phyloP scores from a whole-genome alignment of 2,888 invertebrate genomes.

The Sycophila texana region DNA sequence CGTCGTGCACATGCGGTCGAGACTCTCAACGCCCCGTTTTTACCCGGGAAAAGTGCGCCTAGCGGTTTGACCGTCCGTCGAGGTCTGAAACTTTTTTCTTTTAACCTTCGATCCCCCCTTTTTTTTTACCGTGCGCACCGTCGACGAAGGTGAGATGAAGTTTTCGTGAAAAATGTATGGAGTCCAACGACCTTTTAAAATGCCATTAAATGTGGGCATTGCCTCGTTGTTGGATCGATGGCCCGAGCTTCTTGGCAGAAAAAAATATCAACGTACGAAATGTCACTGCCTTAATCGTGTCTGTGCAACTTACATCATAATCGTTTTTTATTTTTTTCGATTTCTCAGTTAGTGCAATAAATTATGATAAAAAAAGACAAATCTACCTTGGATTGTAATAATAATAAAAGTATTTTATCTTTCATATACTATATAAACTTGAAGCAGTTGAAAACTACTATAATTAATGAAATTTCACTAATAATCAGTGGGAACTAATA shows the following conservation, averaged over 20 bases:
- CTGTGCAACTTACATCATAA: no score
- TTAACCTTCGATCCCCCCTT: background rate
- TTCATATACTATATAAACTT: no score
- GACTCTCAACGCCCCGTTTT: slow-evolving; percentile 24
- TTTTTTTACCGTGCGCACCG: slow-evolving; percentile 1
- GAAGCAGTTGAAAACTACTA: no score
- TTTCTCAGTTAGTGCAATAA: no score
- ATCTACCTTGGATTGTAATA: no score
- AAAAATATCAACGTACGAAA: background rate
- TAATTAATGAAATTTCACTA: no score
- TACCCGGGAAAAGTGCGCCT: slow-evolving; percentile 29
- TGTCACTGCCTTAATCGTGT: no score
- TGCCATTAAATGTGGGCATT: background rate
- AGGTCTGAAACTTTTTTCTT: slow-evolving; percentile 8
- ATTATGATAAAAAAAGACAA: no score
- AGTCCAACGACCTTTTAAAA: slow-evolving; percentile 23
- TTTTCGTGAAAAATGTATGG: slow-evolving; percentile 30
- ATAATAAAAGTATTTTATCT: no score
- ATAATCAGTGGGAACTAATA: no score
- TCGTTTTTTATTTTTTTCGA: no score
- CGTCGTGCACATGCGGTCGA: background rate
- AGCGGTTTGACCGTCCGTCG: slow-evolving; percentile 15
- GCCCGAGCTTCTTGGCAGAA: background rate
- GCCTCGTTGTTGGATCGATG: slow-evolving; percentile 20
- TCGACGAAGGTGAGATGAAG: background rate